Base-by-base conservation (phyloP, 2,113 vertebrate species). In the Paracanthobrama guichenoti region DNA sequence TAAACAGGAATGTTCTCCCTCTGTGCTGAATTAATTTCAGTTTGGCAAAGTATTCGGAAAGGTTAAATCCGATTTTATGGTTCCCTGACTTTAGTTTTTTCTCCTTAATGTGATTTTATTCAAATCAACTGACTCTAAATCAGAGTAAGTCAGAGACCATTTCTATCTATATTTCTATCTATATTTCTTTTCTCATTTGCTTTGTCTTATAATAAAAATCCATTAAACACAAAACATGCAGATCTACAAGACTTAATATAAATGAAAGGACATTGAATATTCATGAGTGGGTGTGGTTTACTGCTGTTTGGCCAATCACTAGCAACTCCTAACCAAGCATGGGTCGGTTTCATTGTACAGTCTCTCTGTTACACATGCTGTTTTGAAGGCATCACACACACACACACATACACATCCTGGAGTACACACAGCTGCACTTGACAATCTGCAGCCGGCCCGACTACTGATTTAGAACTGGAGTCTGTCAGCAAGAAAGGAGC, bases 261-360 rank as follows among this genome's bases (percentile, higher is more conserved):
- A 42, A 12, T 48, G 35, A 42, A 71, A n/a, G 11, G 5, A 55
- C 55, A 81, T 82, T 28, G 62, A 64, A 74, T 77, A 83, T 84
- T n/a, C 59, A 39, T 24, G 50, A 82, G 72, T 74, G 80, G 88
- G 84, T 22, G 59, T 79, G 42, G 64, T 46, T 50, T 66, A 39
- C 16, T 10, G 22, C 48, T 50, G 22, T 16, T 18, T 20, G 85
- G 57, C 90, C 88, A 89, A 86, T 88, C 85, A 78, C 55, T 5
- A 82, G 46, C 81, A 28, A 64, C 55, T 74, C 73, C 66, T 92
- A 92, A 92, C 89, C 88, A 92, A 85, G 85, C 91, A 55, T 73
- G 91, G 86, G 84, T 88, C 86, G 93, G 95, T 94, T 94, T 95
- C 95, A 92, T 95, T 95, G 96, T 96, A 95, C 96, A 96, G 95